Evolutionary conservation across 2,888 invertebrate species (phyloP), one percentile per base, ranked within the genome.

Genomic region (Chymomyza fuscimana): DNA sequence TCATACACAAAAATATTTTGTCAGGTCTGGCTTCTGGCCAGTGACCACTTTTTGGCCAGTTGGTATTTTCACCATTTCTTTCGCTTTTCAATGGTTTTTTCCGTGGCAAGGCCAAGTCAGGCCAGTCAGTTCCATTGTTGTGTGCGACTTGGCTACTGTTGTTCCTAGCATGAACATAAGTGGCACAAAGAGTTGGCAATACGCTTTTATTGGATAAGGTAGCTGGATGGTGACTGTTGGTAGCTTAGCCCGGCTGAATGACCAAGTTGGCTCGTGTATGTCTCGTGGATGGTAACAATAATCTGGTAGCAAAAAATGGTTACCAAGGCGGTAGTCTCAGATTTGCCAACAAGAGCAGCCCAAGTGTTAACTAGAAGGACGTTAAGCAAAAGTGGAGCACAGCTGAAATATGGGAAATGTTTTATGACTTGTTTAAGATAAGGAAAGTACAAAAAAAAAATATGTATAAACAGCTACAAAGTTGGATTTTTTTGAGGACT

Each of bases 1-100:
- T 88, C 89, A 88, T 88, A 82, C 63, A 77, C 67, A 32, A 32
- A 79, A 76, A 78, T 80, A 86, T 78, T 88, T 86, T 78, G 74
- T 77, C 76, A 77, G 74, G 59, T 76, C 79, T 67, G 46, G 68
- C 71, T 74, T 77, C 61, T 71, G 77, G 69, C 63, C 73, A 78
- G 78, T 78, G 80, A 82, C 74, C 76, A 72, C 70, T 76, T 78
- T 32, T 54, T 63, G 19, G 64, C 72, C 40, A 46, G 40, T 46
- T 46, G 40, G 40, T 74, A 86, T 85, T 84, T 85, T 84, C 86
- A 86, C 86, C 86, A 87, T 86, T 82, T 83, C 87, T 87, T 83
- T 83, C 83, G 87, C 83, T 83, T 83, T 83, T 86, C 82, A 80
- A 81, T 68, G 73, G 22, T 7, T n/a, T 10, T 19, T 16, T 54